A percentile compares a stretch with the other conserved stretches of the same genome.
These are phyloP conservation scores for Caenorhabditis briggsae DNA, from an alignment of 1,140 invertebrate species.

Conservation along the genomic window DNA sequence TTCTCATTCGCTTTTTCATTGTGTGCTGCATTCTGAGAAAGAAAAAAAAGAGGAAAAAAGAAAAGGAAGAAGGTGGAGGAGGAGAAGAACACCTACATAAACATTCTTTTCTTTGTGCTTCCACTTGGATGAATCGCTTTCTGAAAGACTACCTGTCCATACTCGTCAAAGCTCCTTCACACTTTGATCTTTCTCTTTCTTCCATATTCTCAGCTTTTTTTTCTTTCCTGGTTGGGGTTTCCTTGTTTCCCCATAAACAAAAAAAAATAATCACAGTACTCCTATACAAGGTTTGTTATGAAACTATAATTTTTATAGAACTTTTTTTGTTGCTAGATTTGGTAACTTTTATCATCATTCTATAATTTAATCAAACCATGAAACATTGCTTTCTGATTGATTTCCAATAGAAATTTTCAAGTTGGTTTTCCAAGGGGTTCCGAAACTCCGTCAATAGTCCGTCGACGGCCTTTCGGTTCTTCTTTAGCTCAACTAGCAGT, in stretches of 20 bases:
- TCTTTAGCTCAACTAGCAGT: no score
- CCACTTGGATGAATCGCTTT: constrained; percentile 44
- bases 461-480: no score
- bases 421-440: no score
- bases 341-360: no score
- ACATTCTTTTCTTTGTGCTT: constrained; percentile 10
- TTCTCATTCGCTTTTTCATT: constrained; percentile 31
- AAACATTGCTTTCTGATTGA: no score
- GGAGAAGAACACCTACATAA: constrained; percentile 46
- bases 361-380: no score
- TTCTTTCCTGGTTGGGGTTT: constrained; percentile 20
- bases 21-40: constrained; percentile 33
- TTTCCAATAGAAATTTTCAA: no score
- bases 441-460: no score
- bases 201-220: not conserved
- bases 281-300: no score
- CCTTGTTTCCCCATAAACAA: not conserved
- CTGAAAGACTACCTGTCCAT: constrained; percentile 6
- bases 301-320: no score
- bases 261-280: no score
- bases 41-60: constrained; percentile 20
- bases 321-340: no score
- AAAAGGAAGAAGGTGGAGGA: constrained; percentile 44
- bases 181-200: constrained; percentile 18
- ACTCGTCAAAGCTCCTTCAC: not conserved